Evolutionary conservation across 2,113 vertebrate genomes (phyloP), one percentile per base, ranked within the genome.

Genomic region (Pelobates fuscus): DNA sequence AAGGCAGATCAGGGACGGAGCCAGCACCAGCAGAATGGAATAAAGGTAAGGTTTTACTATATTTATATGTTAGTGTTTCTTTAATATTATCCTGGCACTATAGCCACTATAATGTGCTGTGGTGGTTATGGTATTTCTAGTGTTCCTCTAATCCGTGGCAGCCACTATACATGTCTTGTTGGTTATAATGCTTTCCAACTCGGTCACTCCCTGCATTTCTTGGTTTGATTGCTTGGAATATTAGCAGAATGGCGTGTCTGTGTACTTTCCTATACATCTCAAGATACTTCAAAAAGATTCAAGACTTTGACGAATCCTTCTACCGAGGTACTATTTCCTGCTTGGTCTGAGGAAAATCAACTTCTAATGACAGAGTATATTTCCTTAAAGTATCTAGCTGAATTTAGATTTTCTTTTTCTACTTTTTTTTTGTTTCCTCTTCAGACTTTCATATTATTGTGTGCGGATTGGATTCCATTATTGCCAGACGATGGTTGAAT

Each of bases 221-320:
- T n/a, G n/a, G n/a, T n/a, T n/a, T n/a, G n/a, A n/a, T n/a, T n/a
- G n/a, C n/a, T n/a, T n/a, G n/a, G n/a, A n/a, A n/a, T n/a, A n/a
- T n/a, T n/a, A n/a, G 44, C 44, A 49, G 11, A 17, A 17, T 49
- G 37, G 44, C 12, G 44, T 49, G 12, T 41, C 14, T n/a, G n/a
- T n/a, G n/a, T 32, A 14, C 21, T 43, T 90, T 88, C 79, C 86
- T 1, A 12, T 20, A 54, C 80, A 11, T 23, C 21, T 81, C 67
- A 88, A 98, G 96, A 66, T 92, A 98, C 86, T 99, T 94, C 88
- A 96, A 96, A 85, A 98, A 95, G 87, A 99, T 98, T 81, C 96
- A 99, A 81, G 95, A 98, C 83, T 95, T 94, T 84, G 93, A 96
- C 32, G 95, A 96, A 52, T 93, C 92, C 32, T 98, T 98, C 85